Evolutionary conservation across 2,797 vertebrate species (phyloP), one percentile per base, ranked within the genome.

Genomic region (Cuniculus paca): DNA sequence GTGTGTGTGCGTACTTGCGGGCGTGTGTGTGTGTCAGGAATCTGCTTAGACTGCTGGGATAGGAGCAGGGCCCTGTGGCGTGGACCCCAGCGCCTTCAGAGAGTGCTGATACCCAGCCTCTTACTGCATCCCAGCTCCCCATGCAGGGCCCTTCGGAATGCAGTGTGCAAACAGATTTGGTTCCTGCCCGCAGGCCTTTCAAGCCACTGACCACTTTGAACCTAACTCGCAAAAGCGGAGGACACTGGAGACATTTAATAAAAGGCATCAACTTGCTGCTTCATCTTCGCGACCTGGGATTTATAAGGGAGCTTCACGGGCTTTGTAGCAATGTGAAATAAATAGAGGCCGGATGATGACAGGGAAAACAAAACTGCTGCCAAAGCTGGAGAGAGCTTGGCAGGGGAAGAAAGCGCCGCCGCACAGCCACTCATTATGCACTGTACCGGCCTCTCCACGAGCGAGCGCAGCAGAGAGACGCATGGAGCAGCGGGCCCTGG

Each of bases 311-410:
- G 99, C 98, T 98, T 98, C 98, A 94, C 98, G 98, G 97, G 98
- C 98, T 98, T 98, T 98, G 98, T 98, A 98, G 97, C 98, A 98
- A 98, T 97, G 98, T 98, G 98, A 98, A 98, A 98, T 98, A 99
- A 99, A 99, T 98, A 98, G 98, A 98, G 98, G 98, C 98, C 98
- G 98, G 98, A 98, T 98, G 98, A 98, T 99, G 98, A 98, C 98
- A 98, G 96, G 97, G 97, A 98, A 98, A 99, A 98, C 94, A 98
- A 98, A 98, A 98, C 98, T 94, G 95, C 98, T 98, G 98, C 98
- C 98, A 99, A 98, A 97, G 96, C 98, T 98, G 98, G 98, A 98
- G 98, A 98, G 98, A 98, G 94, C 77, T 98, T 99, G 98, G 98
- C 98, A 98, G 95, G 97, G 98, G 98, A 99, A 98, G 97, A 98